Evolutionary conservation across 2,888 invertebrate genomes (phyloP).

Genomic region (Drosophila subsilvestris): DNA sequence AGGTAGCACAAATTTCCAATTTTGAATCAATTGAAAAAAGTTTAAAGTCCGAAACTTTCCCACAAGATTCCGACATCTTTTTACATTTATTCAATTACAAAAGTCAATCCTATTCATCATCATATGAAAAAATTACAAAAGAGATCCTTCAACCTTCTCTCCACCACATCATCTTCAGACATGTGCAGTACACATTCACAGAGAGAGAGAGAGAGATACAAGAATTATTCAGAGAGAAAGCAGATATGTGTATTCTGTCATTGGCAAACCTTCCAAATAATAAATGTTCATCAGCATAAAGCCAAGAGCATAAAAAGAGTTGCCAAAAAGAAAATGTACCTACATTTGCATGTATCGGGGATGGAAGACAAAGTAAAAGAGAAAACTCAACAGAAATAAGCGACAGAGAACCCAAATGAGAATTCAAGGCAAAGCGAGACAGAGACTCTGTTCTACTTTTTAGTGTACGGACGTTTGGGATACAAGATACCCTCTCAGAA

Average conservation of each 20-base stretch:
- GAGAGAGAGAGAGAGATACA: too few species aligned
- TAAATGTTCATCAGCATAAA: conserved; percentile 6
- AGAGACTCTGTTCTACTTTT: background rate
- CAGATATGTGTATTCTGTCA: conserved; percentile 12
- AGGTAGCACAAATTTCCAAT: background rate
- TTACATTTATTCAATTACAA: conserved; percentile 13
- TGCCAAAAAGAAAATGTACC: conserved; percentile 28
- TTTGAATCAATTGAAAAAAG: background rate
- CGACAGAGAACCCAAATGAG: background rate
- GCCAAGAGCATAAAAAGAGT: conserved; percentile 27
- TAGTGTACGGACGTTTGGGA: background rate
- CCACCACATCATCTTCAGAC: background rate
- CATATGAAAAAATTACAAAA: conserved; percentile 12
- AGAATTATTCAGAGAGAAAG: background rate
- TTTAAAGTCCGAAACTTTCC: too few species aligned
- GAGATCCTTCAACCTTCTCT: background rate
- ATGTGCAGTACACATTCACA: background rate
- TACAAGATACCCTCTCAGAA: background rate
- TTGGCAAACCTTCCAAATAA: conserved; percentile 22
- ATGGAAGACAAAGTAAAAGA: conserved; percentile 6
- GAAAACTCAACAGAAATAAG: conserved; percentile 1
- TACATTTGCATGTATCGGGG: conserved; percentile 9
- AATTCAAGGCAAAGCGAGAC: background rate
- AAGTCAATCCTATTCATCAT: conserved; percentile 21
- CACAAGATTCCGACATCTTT: too few species aligned